These are phyloP conservation scores for Dromius quadrimaculatus DNA, from an alignment of 2,888 invertebrate genomes.

Conservation along the genomic window DNA sequence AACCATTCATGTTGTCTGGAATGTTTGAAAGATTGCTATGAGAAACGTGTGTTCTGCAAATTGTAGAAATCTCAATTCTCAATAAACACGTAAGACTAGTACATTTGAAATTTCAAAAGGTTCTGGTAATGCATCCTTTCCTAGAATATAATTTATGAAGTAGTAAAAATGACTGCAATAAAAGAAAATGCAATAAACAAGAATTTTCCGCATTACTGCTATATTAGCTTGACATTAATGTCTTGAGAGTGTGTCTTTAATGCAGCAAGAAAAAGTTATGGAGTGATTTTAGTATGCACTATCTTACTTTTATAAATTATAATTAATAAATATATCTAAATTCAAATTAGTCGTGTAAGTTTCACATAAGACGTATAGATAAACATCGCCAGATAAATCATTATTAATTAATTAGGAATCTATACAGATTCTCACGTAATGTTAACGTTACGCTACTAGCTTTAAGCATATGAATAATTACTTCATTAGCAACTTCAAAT, in stretches of 20 bases:
- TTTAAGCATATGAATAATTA: conserved; percentile 25
- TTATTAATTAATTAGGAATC: conserved; percentile 31
- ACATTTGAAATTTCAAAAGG: too few species aligned
- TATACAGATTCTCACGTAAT: conserved; percentile 33
- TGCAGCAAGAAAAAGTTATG: conserved; percentile 19
- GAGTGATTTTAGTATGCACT: conserved; percentile 16
- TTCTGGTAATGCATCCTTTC: neutral
- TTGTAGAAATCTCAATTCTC: too few species aligned
- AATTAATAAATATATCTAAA: conserved; percentile 35
- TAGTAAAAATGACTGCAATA: conserved; percentile 14
- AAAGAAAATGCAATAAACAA: conserved; percentile 25
- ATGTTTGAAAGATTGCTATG: too few species aligned
- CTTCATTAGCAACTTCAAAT: conserved; percentile 25
- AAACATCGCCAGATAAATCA: conserved; percentile 31
- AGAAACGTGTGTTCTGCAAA: too few species aligned
- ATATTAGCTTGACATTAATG: conserved; percentile 21
- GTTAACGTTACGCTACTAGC: neutral
- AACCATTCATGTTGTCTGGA: too few species aligned
- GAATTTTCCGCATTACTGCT: conserved; percentile 22
- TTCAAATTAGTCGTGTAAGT: conserved; percentile 35
- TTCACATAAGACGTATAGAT: conserved; percentile 19
- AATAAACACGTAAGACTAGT: too few species aligned
- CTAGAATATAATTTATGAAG: conserved; percentile 20
- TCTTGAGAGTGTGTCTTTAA: conserved; percentile 19
- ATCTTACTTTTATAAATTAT: conserved; percentile 33